Evolutionary conservation across 2,797 vertebrate species (phyloP), one percentile per base, ranked within the genome.

Genomic region (Benthosema pterotum): DNA sequence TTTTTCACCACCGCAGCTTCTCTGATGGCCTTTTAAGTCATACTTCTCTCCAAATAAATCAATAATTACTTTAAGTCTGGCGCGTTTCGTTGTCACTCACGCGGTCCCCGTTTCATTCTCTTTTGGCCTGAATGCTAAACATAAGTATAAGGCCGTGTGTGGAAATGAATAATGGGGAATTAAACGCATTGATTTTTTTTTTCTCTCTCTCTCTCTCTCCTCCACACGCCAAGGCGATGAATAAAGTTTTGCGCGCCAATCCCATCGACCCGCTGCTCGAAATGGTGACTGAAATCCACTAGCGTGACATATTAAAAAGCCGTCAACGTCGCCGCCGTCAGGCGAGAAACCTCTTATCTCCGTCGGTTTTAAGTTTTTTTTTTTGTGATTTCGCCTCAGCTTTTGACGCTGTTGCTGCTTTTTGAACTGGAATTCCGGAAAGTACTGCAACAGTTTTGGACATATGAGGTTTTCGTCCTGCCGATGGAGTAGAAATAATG

Each of bases 51-150:
- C 68, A 63, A 42, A 75, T 72, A 79, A 86, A 92, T 91, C 88
- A 65, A 92, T 91, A 89, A 78, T 75, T 72, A 82, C 78, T 86
- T 81, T 67, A 80, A 77, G 82, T 83, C 72, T 70, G 72, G 76
- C 51, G 48, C 77, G 81, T 76, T 54, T 74, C 69, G 52, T 57
- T 59, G 70, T 74, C 73, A 75, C 78, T 84, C 77, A 54, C 1
- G n/a, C n/a, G n/a, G n/a, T n/a, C 62, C 46, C 77, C 67, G 83
- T 86, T 86, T 75, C 43, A 50, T 67, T 73, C 74, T 70, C 52
- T 0, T n/a, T n/a, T 2, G 61, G 67, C 52, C 60, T 63, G 75
- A 79, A 87, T 72, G 77, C 63, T 43, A 58, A 79, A 73, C 57
- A 76, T 38, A 78, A 56, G 58, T 54, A 62, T 28, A 65, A 60